phyloP scores from a whole-genome alignment of 2,888 invertebrate genomes.

The Gerris lacustris region DNA sequence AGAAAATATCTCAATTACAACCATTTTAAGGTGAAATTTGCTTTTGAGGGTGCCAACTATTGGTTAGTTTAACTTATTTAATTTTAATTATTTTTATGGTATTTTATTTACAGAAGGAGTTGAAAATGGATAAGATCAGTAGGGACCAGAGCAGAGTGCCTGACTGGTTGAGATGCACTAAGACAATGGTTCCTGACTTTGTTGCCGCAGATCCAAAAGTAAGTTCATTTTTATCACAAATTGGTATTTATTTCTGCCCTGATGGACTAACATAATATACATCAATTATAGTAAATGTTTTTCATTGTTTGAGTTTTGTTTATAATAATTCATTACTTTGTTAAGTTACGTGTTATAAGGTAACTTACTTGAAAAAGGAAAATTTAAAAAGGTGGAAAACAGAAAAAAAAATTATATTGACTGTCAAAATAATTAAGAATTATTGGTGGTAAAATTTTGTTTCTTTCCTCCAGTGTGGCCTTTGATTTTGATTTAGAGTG shows the following conservation, averaged over 20 bases:
- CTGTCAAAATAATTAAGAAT: too few species aligned
- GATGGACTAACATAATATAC: neutral
- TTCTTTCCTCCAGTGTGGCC: too few species aligned
- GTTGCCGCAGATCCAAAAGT: slow-evolving; percentile 68
- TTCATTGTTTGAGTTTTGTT: neutral
- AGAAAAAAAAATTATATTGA: too few species aligned
- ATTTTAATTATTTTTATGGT: too few species aligned
- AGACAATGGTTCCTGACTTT: slow-evolving; percentile 78
- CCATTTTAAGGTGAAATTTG: neutral
- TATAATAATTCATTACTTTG: neutral
- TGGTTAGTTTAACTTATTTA: too few species aligned
- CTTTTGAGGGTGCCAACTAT: too few species aligned
- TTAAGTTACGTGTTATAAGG: too few species aligned
- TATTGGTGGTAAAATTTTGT: too few species aligned
- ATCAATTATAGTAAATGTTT: neutral
- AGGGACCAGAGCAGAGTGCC: slow-evolving; percentile 60
- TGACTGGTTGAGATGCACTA: slow-evolving; percentile 67
- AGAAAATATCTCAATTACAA: neutral
- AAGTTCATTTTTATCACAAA: slow-evolving; percentile 16
- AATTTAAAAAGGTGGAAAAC: too few species aligned
- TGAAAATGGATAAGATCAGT: slow-evolving; percentile 69
- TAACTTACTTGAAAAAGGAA: too few species aligned
- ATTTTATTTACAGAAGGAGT: slow-evolving; percentile 37
- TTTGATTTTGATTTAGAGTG: too few species aligned
- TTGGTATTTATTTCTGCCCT: neutral